These are phyloP conservation scores for Podocnemis expansa DNA, from an alignment of 2,113 vertebrate genomes.

Conservation along the genomic window DNA sequence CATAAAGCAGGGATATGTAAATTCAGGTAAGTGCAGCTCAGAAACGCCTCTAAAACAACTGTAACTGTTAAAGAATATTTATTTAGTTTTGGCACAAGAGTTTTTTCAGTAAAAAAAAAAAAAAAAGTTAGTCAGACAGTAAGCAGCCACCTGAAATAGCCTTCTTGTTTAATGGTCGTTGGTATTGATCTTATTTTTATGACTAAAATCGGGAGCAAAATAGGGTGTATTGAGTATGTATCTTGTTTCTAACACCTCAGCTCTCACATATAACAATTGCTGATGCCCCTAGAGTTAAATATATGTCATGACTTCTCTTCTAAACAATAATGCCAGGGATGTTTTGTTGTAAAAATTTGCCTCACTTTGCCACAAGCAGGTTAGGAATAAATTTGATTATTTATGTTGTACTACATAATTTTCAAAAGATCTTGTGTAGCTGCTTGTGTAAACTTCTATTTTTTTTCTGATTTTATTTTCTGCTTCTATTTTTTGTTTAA, in stretches of 20 bases:
- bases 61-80: not conserved
- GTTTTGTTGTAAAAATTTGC: not conserved
- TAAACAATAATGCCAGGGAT: not conserved
- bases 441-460: not conserved
- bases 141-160: not conserved
- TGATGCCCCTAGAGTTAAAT: slow-evolving; percentile 63
- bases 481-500: slow-evolving; percentile 1
- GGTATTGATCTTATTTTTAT: not conserved
- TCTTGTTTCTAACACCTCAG: slow-evolving; percentile 43
- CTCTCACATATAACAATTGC: slow-evolving; percentile 54
- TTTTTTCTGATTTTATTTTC: not conserved
- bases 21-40: not conserved
- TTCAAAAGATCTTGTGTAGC: not conserved
- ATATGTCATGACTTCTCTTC: slow-evolving; percentile 45
- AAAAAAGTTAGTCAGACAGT: not conserved
- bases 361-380: not conserved
- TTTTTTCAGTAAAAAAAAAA: not conserved
- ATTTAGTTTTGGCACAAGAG: not conserved
- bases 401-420: not conserved
- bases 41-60: not conserved
- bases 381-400: not conserved
- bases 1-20: not conserved
- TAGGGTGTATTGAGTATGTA: slow-evolving; percentile 4
- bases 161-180: not conserved
- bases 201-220: slow-evolving; percentile 36